Base-by-base conservation (phyloP, 1,140 invertebrate genomes). In the Hycleus phaleratus region DNA sequence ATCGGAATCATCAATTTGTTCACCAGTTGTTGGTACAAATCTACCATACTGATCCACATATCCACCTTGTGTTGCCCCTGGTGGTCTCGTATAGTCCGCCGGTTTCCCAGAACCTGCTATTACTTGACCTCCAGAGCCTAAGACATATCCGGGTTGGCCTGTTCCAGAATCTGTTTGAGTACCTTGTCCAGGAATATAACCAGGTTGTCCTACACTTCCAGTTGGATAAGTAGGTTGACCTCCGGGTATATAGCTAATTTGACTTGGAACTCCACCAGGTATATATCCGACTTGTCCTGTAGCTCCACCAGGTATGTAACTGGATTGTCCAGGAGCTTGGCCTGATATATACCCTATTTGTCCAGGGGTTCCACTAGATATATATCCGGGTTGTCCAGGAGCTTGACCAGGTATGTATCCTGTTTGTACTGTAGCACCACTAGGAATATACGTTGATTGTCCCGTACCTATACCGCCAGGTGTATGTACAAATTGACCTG, bases 1-100 rank as follows among this genome's bases (percentile, higher is more conserved):
- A 68, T 89, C 85, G 43, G 83, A 78, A 59, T 80, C 82, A 62
- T 83, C 81, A 6, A 74, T 9, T 42, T 42, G 9, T 42, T 10
- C 40, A n/a, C 40, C 4, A 42, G 40, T 4, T 42, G 9, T 42
- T 42, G 9, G 9, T 40, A 10, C 3, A 42, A 42, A 42, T 42
- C 40, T 42, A 10, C 40, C 40, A 10, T 42, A 11, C 9, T n/a
- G 26, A 4, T 45, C 39, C 38, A 7, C 12, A 42, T 49, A 43
- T 11, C 46, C 46, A 26, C 24, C 39, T 49, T 47, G 11, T 7
- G 6, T 9, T 49, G 49, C 39, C 49, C 47, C 59, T 40, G 62
- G 59, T 38, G 59, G 46, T 59, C 55, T 42, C 0, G 10, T 10
- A 42, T 42, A 42, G 5, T 42, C 49, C 62, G 46, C 58, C 59